Base-by-base conservation (phyloP, 2,888 invertebrate genomes). In the Mimachlamys varia region DNA sequence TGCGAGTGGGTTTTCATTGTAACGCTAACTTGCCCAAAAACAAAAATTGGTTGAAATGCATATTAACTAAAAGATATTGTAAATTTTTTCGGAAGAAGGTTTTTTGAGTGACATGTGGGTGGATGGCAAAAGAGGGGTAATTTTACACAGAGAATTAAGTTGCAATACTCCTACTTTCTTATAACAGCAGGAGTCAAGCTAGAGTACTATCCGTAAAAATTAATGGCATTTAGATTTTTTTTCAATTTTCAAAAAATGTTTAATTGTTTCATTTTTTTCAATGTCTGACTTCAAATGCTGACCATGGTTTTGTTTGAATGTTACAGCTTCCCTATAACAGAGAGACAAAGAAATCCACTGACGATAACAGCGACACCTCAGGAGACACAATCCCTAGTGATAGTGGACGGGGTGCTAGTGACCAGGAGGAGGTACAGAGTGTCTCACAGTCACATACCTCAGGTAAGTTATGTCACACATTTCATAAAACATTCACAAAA, bases 311-410 rank as follows among this genome's bases (percentile, higher is more conserved):
- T 27, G 0, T 33, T 19, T 76, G 62, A n/a, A n/a, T 76, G 2
- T 76, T 33, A 12, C 53, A 50, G 55, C 10, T 53, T 4, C n/a
- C 33, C 1, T 55, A 89, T 22, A 33, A 90, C 87, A 88, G 90
- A 90, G 87, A 89, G 89, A 33, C 90, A 27, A 76, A 76, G 76
- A 76, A 76, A 76, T 76, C 76, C 4, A 76, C 90, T 87, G 94
- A 94, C 76, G 90, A 93, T 19, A 93, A 94, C 90, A 94, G 94
- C 62, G 94, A 94, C 88, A 92, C 93, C 50, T 94, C 94, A 27
- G 94, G 93, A 91, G 94, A 94, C 89, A 94, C 92, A 38, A 91
- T 91, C n/a, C 89, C 88, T 49, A 89, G 89, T 53, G 55, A 91
- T 0, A 93, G 93, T 76, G 93, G 94, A 90, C 93, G 94, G 2